Evolutionary conservation across 2,888 invertebrate genomes (phyloP).

Genomic region (Anticlea derivata): DNA sequence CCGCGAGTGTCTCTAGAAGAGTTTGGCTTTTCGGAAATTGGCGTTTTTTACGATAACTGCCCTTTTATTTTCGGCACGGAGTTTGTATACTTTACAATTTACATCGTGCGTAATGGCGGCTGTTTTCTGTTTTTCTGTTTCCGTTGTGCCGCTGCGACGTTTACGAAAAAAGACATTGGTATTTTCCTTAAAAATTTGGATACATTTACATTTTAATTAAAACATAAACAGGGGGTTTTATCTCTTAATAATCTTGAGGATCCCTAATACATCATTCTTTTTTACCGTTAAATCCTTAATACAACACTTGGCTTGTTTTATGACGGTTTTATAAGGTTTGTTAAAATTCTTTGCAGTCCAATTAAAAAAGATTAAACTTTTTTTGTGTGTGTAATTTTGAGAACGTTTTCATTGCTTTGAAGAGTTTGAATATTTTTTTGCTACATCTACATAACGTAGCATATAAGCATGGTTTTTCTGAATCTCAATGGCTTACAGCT

Average conservation of each 20-base stretch:
- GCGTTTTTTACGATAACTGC: conserved; percentile 44
- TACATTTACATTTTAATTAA: conserved; percentile 26
- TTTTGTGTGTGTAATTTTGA: conserved; percentile 16
- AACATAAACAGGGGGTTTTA: conserved; percentile 24
- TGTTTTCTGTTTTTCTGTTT: conserved; percentile 16
- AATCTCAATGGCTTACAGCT: too few relatives aligned
- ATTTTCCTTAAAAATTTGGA: conserved; percentile 17
- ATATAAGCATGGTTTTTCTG: too few relatives aligned
- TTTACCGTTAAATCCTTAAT: neutral
- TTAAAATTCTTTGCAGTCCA: conserved; percentile 24
- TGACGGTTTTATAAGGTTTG: conserved; percentile 1
- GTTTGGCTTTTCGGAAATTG: conserved; percentile 46
- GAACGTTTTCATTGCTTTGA: too few relatives aligned
- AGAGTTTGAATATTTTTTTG: too few relatives aligned
- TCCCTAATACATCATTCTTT: conserved; percentile 15
- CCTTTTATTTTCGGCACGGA: conserved; percentile 35
- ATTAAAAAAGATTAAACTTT: conserved; percentile 25
- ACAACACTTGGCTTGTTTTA: conserved; percentile 4
- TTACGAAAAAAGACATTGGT: conserved; percentile 12
- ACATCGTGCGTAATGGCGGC: conserved; percentile 18
- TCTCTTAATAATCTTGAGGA: conserved; percentile 15
- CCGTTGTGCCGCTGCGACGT: conserved; percentile 7
- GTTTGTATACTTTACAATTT: conserved; percentile 22
- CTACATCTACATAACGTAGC: too few relatives aligned
- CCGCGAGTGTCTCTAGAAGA: conserved; percentile 45